phyloP scores from a whole-genome alignment of 2,888 invertebrate species.

The Polylopha cassiicola region DNA sequence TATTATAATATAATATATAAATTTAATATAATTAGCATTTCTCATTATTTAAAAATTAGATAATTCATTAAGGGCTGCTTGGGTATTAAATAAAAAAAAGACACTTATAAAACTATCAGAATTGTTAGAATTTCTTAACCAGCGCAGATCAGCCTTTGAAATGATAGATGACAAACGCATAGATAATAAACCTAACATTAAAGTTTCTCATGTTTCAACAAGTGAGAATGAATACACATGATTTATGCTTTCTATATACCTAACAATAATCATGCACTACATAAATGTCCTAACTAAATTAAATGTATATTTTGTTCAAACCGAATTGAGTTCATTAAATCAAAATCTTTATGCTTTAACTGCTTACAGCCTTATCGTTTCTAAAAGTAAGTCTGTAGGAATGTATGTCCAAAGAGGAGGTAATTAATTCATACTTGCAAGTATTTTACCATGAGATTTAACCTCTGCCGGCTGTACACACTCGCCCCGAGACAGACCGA shows the following conservation, averaged over 20 bases:
- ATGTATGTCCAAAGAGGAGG: too few relatives aligned
- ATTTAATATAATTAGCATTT: slow-evolving; percentile 5
- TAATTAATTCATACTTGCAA: too few relatives aligned
- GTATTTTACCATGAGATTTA: too few relatives aligned
- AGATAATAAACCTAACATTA: not conserved
- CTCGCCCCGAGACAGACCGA: too few relatives aligned
- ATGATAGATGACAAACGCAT: slow-evolving; percentile 1
- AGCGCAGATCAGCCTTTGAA: slow-evolving; percentile 12
- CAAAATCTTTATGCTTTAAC: slow-evolving; percentile 5
- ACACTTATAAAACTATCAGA: not conserved
- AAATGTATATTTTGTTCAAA: not conserved
- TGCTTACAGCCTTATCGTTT: slow-evolving; percentile 13
- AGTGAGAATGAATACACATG: not conserved
- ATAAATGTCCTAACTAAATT: slow-evolving; percentile 4
- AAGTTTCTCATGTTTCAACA: not conserved
- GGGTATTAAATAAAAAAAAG: slow-evolving; percentile 16
- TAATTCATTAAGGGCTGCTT: slow-evolving; percentile 17
- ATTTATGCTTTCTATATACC: slow-evolving; percentile 2
- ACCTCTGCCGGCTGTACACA: too few relatives aligned
- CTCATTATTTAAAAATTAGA: slow-evolving; percentile 15
- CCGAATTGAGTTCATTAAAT: slow-evolving; percentile 2
- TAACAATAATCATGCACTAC: not conserved
- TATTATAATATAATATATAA: too few relatives aligned
- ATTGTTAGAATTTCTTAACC: not conserved
- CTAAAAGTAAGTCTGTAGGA: too few relatives aligned